These are phyloP conservation scores for Choristoneura fumiferana DNA, from an alignment of 1,140 invertebrate genomes.

Conservation along the genomic window DNA sequence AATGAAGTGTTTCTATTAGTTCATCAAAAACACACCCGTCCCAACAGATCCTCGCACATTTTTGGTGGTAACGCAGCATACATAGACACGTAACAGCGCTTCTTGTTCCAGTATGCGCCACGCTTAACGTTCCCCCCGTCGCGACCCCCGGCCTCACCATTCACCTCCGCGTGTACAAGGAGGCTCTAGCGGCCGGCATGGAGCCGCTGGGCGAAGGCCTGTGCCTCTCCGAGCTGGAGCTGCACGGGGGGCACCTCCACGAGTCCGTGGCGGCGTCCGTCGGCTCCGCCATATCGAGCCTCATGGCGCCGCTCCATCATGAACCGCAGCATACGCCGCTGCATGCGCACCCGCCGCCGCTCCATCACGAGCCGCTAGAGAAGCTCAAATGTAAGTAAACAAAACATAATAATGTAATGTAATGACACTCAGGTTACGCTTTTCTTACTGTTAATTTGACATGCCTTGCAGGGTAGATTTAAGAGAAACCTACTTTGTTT, in stretches of 20 bases:
- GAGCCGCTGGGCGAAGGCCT: constrained; percentile 82
- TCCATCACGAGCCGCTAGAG: constrained; percentile 88
- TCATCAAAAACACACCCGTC: too few relatives aligned
- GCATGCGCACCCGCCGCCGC: constrained; percentile 79
- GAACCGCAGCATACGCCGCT: constrained; percentile 80
- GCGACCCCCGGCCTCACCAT: constrained; percentile 60
- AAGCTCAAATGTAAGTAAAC: constrained; percentile 91
- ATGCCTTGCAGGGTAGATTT: too few relatives aligned
- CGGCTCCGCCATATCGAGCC: constrained; percentile 82
- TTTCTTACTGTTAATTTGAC: too few relatives aligned
- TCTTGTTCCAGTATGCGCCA: constrained; percentile 38
- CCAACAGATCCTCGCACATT: too few relatives aligned
- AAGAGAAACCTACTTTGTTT: too few relatives aligned
- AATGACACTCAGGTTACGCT: too few relatives aligned
- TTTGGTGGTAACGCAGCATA: too few relatives aligned
- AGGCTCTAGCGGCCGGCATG: constrained; percentile 80
- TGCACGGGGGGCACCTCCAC: constrained; percentile 76
- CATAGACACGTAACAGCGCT: too few relatives aligned
- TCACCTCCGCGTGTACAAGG: constrained; percentile 78
- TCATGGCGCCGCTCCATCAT: constrained; percentile 82
- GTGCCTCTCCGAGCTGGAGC: constrained; percentile 85
- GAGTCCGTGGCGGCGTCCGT: constrained; percentile 82
- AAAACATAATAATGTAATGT: too few relatives aligned
- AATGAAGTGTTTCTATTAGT: too few relatives aligned
- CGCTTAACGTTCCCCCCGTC: constrained; percentile 37